Base-by-base conservation (phyloP, 2,888 invertebrate genomes). In the Galeopsomyia nigrocyanea region DNA sequence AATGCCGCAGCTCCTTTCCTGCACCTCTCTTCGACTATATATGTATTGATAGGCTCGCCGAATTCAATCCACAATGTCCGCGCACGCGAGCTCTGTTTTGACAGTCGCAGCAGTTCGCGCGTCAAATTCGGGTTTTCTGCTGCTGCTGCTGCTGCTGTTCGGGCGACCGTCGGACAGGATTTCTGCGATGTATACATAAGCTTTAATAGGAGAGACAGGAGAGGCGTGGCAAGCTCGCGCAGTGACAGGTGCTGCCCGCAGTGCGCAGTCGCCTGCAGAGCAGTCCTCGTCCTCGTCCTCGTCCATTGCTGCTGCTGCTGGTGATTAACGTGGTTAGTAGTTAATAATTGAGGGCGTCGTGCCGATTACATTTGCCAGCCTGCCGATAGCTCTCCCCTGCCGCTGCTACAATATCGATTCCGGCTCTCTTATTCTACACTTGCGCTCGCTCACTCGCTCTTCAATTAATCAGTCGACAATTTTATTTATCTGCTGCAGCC, bases 321-420 rank as follows among this genome's bases (percentile, higher is more conserved):
- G 85, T 82, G 84, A 86, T 85, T 85, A 86, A 84, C 82, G 83
- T 79, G 83, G 83, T 83, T 82, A 82, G 80, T 80, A 79, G 83
- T 86, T 85, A 85, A 85, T 86, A 84, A 84, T 86, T 84, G 81
- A 85, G 81, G 78, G 79, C 79, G 80, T 80, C 79, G 82, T 82
- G 83, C 82, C 85, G 85, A 85, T 85, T 84, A 85, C 83, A 84
- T 85, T 85, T 83, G 80, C 79, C 82, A 82, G 79, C 79, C 79
- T 79, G 79, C 53, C 60, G 39, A 39, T 39, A 10, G 39, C 39
- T 39, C 31, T 31, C 39, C 39, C 39, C 39, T 13, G 7, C 13
- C 10, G n/a, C n/a, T n/a, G n/a, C n/a, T n/a, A n/a, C n/a, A n/a
- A n/a, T n/a, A n/a, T n/a, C n/a, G n/a, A n/a, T n/a, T 19, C 31